Evolutionary conservation across 2,888 invertebrate species (phyloP), one percentile per base, ranked within the genome.

Genomic region (Chouioia cunea): DNA sequence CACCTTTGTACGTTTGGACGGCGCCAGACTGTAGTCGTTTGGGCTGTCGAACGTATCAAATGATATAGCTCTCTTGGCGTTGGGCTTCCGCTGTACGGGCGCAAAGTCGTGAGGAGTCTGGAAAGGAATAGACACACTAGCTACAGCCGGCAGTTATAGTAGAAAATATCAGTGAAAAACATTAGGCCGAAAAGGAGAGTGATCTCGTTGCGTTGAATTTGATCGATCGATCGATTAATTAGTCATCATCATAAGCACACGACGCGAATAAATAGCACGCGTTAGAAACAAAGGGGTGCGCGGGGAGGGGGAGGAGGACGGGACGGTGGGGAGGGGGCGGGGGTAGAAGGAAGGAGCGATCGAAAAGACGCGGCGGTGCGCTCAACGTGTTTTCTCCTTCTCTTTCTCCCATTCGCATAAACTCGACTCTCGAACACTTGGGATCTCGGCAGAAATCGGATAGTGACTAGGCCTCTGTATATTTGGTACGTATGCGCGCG

Each of bases 111-210:
- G 82, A 81, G 85, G 79, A 76, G 79, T 85, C 85, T 85, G 84
- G 85, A 85, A 85, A 85, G 85, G 85, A 73, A 84, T 83, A 83
- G 83, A 85, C 85, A 84, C 85, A 85, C 85, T 85, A 85, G 84
- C 85, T 85, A 85, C 85, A 85, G 85, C 85, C 85, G 85, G 83
- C 80, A 79, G 79, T 81, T 76, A 71, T 76, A 80, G 76, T 18
- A 18, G 47, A 50, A 64, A 54, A 48, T 16, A 48, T 18, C n/a
- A 48, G 43, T 23, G 36, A 18, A 62, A 23, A 54, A 54, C 23
- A 22, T 22, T 20, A 27, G 54, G 6, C 23, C 12, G 27, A 10
- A 23, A 74, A 77, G 77, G 79, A 78, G 76, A 75, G 75, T 74
- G 73, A 46, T 50, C 65, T 71, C 23, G 50, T 69, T 48, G 69